Evolutionary conservation across 2,113 vertebrate genomes (phyloP), one percentile per base, ranked within the genome.

Genomic region (Cyanistes caeruleus): DNA sequence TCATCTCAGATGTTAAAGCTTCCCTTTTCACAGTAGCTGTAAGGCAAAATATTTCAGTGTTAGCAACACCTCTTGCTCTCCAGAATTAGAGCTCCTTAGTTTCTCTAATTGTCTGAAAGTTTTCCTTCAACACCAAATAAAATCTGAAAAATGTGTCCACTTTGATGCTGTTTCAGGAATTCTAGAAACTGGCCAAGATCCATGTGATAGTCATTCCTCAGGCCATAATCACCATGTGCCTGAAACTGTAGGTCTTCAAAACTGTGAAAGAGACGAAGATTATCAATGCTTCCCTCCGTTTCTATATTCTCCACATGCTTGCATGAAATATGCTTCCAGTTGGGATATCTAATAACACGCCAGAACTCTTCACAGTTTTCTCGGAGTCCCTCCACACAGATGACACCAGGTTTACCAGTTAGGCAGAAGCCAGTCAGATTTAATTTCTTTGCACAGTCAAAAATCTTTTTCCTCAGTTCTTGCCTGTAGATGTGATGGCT

Each of bases 141-240:
- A 91, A 98, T 98, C 85, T 98, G 97, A 96, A 98, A 98, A 89
- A 98, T 68, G 56, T 98, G 97, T 84, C 94, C 98, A 89, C 97
- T 98, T 67, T 95, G 97, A 91, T 98, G 98, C 60, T 97, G 94
- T 82, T 96, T 97, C 55, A 98, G 98, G 81, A 97, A 98, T 82
- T 98, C 97, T 62, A 98, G 96, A 92, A 98, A 98, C 60, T 98
- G 97, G 28, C 98, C 98, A 70, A 98, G 97, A 82, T 98, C 97
- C 98, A 98, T 98, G 90, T 98, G 98, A 74, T 98, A 98, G 86
- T 98, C 98, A 28, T 98, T 98, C 83, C 98, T 98, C 82, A 98
- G 91, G 63, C 98, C 98, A 59, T 98, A 98, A 93, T 98, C 97
- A 13, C 98, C 97, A 48, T 98, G 98, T 46, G 98, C 98, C 67